Percentiles rank a stretch among this genome's conserved stretches.
Evolutionary conservation across 2,888 invertebrate genomes (phyloP).

Genomic region (Drosophila mayaguana): DNA sequence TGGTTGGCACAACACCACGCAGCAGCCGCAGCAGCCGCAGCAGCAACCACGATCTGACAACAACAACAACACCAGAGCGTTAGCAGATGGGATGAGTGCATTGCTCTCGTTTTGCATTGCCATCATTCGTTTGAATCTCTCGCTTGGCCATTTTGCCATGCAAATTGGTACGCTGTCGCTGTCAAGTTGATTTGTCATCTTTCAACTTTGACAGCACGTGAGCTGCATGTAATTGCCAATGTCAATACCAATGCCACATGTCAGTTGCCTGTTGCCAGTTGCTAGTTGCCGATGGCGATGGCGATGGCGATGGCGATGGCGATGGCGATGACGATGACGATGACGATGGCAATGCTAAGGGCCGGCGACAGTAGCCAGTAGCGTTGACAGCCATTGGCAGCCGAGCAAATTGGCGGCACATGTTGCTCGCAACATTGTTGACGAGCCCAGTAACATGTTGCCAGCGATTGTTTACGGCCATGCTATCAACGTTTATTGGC

Average conservation of each 20-base stretch:
- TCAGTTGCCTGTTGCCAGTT: constrained; percentile 27
- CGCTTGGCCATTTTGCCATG: constrained; percentile 71
- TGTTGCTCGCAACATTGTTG: constrained; percentile 35
- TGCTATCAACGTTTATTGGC: constrained; percentile 70
- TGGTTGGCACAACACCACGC: constrained; percentile 43
- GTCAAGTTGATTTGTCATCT: constrained; percentile 79
- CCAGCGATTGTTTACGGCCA: constrained; percentile 37
- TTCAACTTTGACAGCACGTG: constrained; percentile 80
- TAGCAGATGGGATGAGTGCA: constrained; percentile 34
- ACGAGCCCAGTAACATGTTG: constrained; percentile 18
- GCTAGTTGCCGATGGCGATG: not conserved
- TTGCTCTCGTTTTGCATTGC: constrained; percentile 60
- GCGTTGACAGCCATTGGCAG: constrained; percentile 73
- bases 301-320: too few relatives aligned
- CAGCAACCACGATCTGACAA: constrained; percentile 11
- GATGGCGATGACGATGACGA: constrained; percentile 17
- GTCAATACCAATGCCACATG: constrained; percentile 32
- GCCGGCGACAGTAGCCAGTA: constrained; percentile 53
- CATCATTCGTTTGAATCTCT: constrained; percentile 64
- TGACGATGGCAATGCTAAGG: constrained; percentile 48
- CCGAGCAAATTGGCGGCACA: constrained; percentile 74
- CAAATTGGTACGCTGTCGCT: constrained; percentile 72
- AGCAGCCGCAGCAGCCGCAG: not conserved
- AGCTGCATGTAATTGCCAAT: constrained; percentile 79
- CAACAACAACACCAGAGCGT: not conserved